phyloP scores from a whole-genome alignment of 2,113 vertebrate species.

The Phylloscopus trochiloides region DNA sequence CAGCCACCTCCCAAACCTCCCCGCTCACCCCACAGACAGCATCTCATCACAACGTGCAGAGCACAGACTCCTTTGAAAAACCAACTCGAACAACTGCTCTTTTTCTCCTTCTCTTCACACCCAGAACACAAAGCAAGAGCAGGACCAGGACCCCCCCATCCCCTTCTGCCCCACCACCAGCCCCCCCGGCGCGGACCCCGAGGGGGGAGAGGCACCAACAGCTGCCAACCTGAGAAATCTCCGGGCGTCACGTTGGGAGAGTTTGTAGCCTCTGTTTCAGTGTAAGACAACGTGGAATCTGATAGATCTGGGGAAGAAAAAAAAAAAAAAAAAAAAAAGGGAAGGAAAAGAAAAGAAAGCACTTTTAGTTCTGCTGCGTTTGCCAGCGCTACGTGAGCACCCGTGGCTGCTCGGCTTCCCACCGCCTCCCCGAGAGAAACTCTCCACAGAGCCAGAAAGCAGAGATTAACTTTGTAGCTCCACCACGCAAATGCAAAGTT shows the following conservation, averaged over 20 bases:
- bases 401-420: not conserved
- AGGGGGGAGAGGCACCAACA: not conserved
- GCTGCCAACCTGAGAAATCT: slow-evolving; percentile 93
- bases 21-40: not conserved
- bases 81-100: fast-evolving
- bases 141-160: fast-evolving
- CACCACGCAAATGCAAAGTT: slow-evolving; percentile 24
- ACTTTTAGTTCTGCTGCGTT: not conserved
- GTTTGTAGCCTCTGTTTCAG: slow-evolving; percentile 96
- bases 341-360: not conserved
- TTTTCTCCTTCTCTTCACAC: not conserved
- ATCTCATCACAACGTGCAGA: fast-evolving
- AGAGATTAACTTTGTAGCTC: not conserved
- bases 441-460: not conserved
- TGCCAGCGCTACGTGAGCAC: not conserved
- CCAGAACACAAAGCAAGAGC: not conserved
- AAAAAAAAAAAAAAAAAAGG: not conserved
- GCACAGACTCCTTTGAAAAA: fast-evolving
- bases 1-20: fast-evolving
- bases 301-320: slow-evolving; percentile 80
- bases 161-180: not conserved
- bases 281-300: slow-evolving; percentile 99
- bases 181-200: not conserved
- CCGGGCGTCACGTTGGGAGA: slow-evolving; percentile 87
- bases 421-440: not conserved